Evolutionary conservation across 2,797 vertebrate species (phyloP), one percentile per base, ranked within the genome.

Genomic region (Poecilia velifera): DNA sequence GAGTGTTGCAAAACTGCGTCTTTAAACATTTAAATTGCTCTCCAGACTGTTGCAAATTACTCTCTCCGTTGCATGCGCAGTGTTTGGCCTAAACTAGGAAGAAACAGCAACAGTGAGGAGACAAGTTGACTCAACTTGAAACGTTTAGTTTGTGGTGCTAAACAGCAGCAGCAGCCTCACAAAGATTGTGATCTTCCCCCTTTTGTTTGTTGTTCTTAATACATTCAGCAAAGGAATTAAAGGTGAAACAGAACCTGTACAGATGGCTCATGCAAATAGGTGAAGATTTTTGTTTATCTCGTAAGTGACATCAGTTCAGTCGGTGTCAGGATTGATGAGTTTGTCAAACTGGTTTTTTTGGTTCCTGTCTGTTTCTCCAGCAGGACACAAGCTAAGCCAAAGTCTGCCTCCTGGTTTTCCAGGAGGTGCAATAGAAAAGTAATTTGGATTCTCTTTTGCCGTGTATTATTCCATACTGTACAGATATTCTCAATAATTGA

Each of bases 1-100:
- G 89, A 86, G 82, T 94, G 93, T 93, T 95, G 95, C 14, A 78
- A 79, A 86, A 74, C 31, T 73, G 39, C 66, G 22, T 76, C 55
- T 83, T 81, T 76, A 77, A 78, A 73, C 84, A 73, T 45, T 75
- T 59, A 82, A 59, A 70, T 80, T 3, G 72, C 81, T 57, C 55
- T 64, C 45, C 41, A 64, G 90, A 51, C 8, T 0, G 0, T 43
- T 87, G 82, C 96, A 96, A 96, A 96, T 96, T 93, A 95, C 80
- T 53, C 43, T 49, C 76, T 78, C 45, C 22, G 74, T 51, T 81
- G 36, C 77, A 39, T 62, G 36, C 47, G 41, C 66, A 70, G 22
- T 68, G 46, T 83, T 49, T 78, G 66, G 41, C 49, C 45, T 46
- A 47, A 81, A 36, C 18, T 47, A 34, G 46, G 20, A 49, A 71